Base-by-base conservation (phyloP, 2,888 invertebrate species). In the Cybosia mesomella region DNA sequence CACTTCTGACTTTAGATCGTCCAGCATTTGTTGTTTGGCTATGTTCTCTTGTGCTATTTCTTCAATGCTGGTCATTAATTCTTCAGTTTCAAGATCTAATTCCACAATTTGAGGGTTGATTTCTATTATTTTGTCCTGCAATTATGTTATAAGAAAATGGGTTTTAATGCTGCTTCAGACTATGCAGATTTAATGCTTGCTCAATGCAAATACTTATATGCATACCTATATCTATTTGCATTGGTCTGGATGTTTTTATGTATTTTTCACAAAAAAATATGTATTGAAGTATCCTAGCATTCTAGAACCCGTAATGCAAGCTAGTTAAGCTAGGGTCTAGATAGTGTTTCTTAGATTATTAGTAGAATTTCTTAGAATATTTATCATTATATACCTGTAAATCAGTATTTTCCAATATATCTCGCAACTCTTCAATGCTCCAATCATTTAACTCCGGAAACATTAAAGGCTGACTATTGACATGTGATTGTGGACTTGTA, bases 21-120 rank as follows among this genome's bases (percentile, higher is more conserved):
- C 95, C 5, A 97, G 83, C 63, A 95, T 92, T 67, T 96, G 95
- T 82, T 96, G 95, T 84, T 97, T 97, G 0, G 95, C 90, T 67
- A 97, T 91, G 86, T 98, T 98, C 76, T 96, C 96, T 83, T 96
- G 97, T 89, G 91, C 87, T 86, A 95, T 90, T 66, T 85, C 83
- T 85, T 98, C 97, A 13, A 97, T 97, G 87, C 96, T 96, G 76
- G 92, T 94, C 89, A 98, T 97, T 71, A 97, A 91, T 68, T 97
- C 96, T 84, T 97, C 97, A 0, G 98, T 95, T 71, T 96, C 96
- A 68, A 96, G 91, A 79, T 97, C 97, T 54, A 97, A 92, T 82
- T 97, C 96, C 65, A 96, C 94, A 1, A 97, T 93, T 74, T 96
- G 95, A 0, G 97, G 96, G 85, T 96, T 95, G 74, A 96, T 96